Conservation (phyloP, 2,888 invertebrate species). For the Cremastinae sp. region DNA sequence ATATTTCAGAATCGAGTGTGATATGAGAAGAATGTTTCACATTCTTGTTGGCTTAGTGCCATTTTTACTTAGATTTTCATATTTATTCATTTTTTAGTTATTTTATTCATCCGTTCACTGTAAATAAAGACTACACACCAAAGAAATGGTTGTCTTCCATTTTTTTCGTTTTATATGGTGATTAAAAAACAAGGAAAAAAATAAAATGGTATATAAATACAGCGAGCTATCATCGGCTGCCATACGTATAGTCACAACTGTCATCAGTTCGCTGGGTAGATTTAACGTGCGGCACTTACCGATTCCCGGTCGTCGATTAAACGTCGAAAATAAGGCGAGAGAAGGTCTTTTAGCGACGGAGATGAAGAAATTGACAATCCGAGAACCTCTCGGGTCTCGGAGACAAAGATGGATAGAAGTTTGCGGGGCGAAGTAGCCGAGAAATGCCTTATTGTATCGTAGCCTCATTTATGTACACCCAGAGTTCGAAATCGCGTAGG, state of each 20-base stretch:
- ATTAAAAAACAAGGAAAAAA: too few species aligned
- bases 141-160: too few species aligned
- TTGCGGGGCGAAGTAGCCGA: conserved; percentile 53
- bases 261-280: conserved; percentile 62
- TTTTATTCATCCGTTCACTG: too few species aligned
- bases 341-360: neutral
- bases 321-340: conserved; percentile 40
- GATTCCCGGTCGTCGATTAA: conserved; percentile 33
- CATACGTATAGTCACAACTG: conserved; percentile 61
- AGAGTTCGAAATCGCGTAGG: conserved; percentile 47
- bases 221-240: conserved; percentile 59
- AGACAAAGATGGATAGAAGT: conserved; percentile 30
- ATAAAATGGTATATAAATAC: too few species aligned
- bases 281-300: conserved; percentile 70
- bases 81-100: too few species aligned
- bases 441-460: conserved; percentile 64
- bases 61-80: too few species aligned
- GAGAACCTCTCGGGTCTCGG: conserved; percentile 7
- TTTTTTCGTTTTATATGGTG: too few species aligned
- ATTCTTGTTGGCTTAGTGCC: too few species aligned
- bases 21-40: too few species aligned
- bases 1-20: too few species aligned
- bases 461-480: conserved; percentile 35
- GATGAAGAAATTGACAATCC: conserved; percentile 57
- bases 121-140: too few species aligned